A percentile compares a stretch with the other conserved stretches of the same genome.
Conservation (phyloP, 2,113 vertebrate species). For the Miniopterus natalensis region DNA sequence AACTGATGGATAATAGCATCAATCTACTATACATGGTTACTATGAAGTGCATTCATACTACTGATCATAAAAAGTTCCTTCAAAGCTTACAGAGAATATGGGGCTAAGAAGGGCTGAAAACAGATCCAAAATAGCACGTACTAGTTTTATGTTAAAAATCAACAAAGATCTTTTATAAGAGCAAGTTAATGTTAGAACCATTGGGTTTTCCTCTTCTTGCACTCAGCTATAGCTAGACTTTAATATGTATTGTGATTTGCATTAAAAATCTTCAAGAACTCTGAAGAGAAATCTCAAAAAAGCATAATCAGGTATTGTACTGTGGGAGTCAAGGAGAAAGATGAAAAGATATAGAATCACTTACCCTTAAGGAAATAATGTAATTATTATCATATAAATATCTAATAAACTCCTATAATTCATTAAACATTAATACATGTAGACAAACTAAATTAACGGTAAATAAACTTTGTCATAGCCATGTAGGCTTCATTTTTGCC, state of each 20-base stretch:
- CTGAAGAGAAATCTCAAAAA: conserved; percentile 21
- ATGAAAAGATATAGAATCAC: background rate
- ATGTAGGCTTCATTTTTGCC: background rate
- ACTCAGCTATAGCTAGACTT: background rate
- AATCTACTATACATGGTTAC: background rate
- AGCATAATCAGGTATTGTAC: background rate
- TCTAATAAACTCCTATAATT: background rate
- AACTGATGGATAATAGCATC: conserved; percentile 1
- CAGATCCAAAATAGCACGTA: background rate
- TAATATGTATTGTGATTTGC: background rate
- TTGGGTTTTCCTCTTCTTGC: background rate
- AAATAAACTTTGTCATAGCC: background rate
- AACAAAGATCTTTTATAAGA: conserved; percentile 44
- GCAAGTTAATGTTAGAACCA: conserved; percentile 15
- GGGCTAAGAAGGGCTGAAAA: background rate
- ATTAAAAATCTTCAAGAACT: conserved; percentile 1
- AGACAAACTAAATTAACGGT: background rate
- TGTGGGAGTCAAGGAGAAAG: background rate
- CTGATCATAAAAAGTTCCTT: background rate
- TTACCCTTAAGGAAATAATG: conserved; percentile 41
- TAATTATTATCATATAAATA: conserved; percentile 6
- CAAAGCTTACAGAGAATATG: background rate
- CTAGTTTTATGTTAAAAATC: conserved; percentile 38
- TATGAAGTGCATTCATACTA: background rate
- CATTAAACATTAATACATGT: conserved; percentile 18